A percentile compares a stretch with the other conserved stretches of the same genome.
Conservation (phyloP, 2,888 invertebrate genomes). For the Drosophila antonietae region DNA sequence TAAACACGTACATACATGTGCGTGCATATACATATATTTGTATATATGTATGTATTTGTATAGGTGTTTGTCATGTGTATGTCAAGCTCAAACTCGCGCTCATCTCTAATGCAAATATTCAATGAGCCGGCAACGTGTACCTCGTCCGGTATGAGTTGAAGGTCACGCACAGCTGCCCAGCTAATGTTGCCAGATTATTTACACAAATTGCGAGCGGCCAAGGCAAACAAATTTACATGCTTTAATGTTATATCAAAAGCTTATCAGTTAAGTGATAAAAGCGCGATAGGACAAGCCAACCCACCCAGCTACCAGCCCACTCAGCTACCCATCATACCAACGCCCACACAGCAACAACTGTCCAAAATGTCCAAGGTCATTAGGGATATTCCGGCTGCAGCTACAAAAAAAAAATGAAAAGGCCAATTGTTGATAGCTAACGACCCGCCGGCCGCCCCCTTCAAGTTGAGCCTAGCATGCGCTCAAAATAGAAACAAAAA, state of each 20-base stretch:
- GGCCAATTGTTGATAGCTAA: slow-evolving; percentile 7
- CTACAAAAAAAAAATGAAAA: not conserved
- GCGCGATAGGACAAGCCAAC: slow-evolving; percentile 6
- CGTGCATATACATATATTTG: not conserved
- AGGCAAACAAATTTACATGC: slow-evolving; percentile 18
- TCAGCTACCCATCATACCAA: too few relatives aligned
- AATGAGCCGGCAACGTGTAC: slow-evolving; percentile 12
- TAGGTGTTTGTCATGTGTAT: not conserved
- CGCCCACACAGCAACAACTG: not conserved
- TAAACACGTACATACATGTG: not conserved
- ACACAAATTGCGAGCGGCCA: slow-evolving; percentile 7
- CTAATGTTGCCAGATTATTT: slow-evolving; percentile 16
- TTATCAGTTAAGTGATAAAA: slow-evolving; percentile 28
- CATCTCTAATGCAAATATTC: slow-evolving; percentile 15
- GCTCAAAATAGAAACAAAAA: slow-evolving; percentile 15
- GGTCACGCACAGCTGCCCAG: slow-evolving; percentile 9
- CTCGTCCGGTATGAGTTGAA: slow-evolving; percentile 11
- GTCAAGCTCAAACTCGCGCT: not conserved
- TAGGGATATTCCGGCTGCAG: slow-evolving; percentile 5
- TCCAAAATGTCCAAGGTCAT: slow-evolving; percentile 16
- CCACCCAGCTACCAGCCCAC: not conserved
- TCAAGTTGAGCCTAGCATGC: slow-evolving; percentile 6
- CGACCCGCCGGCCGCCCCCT: not conserved
- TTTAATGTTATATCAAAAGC: slow-evolving; percentile 19
- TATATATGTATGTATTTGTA: not conserved